These are phyloP conservation scores for Labeo calbasu DNA, from an alignment of 2,797 vertebrate genomes.

Conservation along the genomic window DNA sequence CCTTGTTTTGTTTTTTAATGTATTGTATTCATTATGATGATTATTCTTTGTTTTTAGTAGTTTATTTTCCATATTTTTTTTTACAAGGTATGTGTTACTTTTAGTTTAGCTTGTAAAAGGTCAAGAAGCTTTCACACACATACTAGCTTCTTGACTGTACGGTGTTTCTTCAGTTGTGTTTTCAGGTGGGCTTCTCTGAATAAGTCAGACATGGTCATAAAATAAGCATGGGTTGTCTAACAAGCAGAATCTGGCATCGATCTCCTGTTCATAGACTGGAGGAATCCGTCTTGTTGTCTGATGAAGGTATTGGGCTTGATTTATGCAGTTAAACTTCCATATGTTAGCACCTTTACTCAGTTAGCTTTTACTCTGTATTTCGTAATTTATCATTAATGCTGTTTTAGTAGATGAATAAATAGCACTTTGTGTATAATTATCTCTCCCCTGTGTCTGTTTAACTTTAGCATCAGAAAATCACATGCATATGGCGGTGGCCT, in stretches of 20 bases:
- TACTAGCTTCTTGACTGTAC: neutral
- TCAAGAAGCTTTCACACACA: neutral
- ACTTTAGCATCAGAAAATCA: constrained; percentile 56
- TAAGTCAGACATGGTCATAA: constrained; percentile 23
- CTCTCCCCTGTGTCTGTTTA: neutral
- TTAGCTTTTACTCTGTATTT: neutral
- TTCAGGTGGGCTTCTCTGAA: neutral
- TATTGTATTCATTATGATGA: neutral
- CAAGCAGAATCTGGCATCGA: neutral
- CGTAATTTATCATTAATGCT: neutral
- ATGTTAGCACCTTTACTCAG: neutral
- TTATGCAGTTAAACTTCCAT: neutral
- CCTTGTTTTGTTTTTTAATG: neutral
- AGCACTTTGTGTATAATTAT: neutral
- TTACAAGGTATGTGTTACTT: neutral
- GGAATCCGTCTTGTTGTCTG: neutral
- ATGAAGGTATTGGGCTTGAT: neutral
- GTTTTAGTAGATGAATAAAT: neutral
- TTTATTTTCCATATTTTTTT: too few relatives aligned
- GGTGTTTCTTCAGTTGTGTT: constrained; percentile 11
- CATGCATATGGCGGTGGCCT: constrained; percentile 73
- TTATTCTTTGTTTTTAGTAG: neutral
- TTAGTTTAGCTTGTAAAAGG: neutral
- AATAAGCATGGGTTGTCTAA: constrained; percentile 36
- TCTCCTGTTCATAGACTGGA: constrained; percentile 1